A percentile compares a stretch with the other conserved stretches of the same genome.
Evolutionary conservation across 1,140 invertebrate species (phyloP).

Genomic region (Drosophila lini): DNA sequence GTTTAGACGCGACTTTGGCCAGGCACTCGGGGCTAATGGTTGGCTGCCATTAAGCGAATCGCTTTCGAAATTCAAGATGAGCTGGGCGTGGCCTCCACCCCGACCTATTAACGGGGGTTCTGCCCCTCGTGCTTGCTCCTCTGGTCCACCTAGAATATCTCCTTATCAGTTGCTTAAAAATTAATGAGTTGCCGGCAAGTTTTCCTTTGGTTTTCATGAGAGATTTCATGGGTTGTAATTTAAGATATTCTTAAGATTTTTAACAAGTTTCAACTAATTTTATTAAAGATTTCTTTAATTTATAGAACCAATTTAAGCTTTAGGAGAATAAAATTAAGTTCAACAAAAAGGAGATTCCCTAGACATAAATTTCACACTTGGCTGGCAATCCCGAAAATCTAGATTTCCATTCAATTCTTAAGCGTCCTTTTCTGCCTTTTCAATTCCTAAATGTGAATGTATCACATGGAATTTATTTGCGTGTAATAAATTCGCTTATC

Average conservation of each 20-base stretch:
- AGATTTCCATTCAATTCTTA: slow-evolving; percentile 10
- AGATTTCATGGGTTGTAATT: neutral
- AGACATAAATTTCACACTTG: slow-evolving; percentile 32
- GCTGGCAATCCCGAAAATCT: slow-evolving; percentile 1
- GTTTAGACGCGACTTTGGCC: slow-evolving; percentile 43
- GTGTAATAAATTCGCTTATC: slow-evolving; percentile 59
- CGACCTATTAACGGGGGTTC: slow-evolving; percentile 26
- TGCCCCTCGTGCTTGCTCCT: neutral
- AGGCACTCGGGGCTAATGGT: slow-evolving; percentile 46
- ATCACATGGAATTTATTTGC: slow-evolving; percentile 60
- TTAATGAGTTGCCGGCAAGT: slow-evolving; percentile 34
- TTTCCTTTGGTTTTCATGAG: neutral
- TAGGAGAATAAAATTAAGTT: neutral
- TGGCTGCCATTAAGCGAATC: slow-evolving; percentile 32
- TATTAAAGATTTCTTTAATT: neutral
- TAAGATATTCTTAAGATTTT: neutral
- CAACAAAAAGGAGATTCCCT: neutral
- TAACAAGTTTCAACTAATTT: no score
- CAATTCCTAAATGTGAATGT: slow-evolving; percentile 51
- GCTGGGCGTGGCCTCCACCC: slow-evolving; percentile 23
- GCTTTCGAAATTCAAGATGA: slow-evolving; percentile 45
- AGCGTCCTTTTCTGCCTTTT: slow-evolving; percentile 28
- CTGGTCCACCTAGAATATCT: neutral
- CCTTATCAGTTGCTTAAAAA: slow-evolving; percentile 44
- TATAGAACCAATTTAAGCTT: neutral